A percentile compares a stretch with the other conserved stretches of the same genome.
Conservation (phyloP, 2,888 invertebrate genomes). For the Orthosia incerta region DNA sequence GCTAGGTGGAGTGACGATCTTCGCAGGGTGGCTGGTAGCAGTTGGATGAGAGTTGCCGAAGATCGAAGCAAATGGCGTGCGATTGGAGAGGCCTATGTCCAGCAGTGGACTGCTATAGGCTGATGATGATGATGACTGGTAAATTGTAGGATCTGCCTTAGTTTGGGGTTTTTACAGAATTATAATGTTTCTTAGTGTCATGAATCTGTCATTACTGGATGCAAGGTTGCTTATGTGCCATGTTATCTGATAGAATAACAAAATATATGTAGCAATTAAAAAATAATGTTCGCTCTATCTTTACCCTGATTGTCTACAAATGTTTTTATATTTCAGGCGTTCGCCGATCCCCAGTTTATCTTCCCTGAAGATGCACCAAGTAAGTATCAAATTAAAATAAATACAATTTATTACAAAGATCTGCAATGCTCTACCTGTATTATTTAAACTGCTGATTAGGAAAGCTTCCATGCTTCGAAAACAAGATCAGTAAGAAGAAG, state of each 20-base stretch:
- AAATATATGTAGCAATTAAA: no score
- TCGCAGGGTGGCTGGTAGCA: no score
- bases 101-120: no score
- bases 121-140: no score
- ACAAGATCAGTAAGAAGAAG: not conserved
- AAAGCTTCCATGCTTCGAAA: not conserved
- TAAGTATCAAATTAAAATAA: conserved; percentile 1
- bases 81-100: no score
- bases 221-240: not conserved
- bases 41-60: no score
- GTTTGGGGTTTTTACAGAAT: not conserved
- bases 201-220: not conserved
- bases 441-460: not conserved
- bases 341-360: conserved; percentile 32
- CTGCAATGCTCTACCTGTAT: not conserved
- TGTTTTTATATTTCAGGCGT: conserved; percentile 17
- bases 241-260: no score
- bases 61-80: no score
- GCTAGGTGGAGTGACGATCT: no score
- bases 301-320: no score
- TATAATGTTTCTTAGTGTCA: not conserved
- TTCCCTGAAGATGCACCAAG: conserved; percentile 44
- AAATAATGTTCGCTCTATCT: no score
- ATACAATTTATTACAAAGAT: not conserved
- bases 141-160: not conserved